These are phyloP conservation scores for Catocala fraxini DNA, from an alignment of 2,888 invertebrate genomes.

Conservation along the genomic window DNA sequence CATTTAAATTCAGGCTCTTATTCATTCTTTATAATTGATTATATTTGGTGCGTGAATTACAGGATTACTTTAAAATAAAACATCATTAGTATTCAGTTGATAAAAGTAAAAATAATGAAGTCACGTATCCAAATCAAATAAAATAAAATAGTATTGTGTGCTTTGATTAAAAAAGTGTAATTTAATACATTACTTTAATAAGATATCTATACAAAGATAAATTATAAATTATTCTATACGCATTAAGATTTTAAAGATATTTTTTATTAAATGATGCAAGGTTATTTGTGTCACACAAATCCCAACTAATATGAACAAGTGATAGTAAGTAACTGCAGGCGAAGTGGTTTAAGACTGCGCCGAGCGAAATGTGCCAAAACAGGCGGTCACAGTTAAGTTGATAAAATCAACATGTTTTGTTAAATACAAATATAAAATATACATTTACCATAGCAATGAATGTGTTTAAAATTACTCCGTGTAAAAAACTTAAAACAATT, in stretches of 20 bases:
- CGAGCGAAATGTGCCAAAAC: too few relatives aligned
- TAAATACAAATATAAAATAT: too few relatives aligned
- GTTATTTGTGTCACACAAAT: too few relatives aligned
- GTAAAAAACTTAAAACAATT: too few relatives aligned
- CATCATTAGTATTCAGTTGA: conserved; percentile 1
- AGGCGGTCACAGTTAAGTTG: too few relatives aligned
- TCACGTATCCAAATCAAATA: conserved; percentile 4
- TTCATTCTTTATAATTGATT: conserved; percentile 4
- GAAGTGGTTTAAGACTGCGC: too few relatives aligned
- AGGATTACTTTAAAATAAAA: conserved; percentile 1
- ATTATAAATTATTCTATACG: not conserved
- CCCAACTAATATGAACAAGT: too few relatives aligned
- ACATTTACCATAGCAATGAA: too few relatives aligned
- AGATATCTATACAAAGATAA: not conserved
- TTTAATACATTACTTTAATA: conserved; percentile 9
- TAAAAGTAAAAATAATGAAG: conserved; percentile 6
- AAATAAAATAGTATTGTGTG: conserved; percentile 9
- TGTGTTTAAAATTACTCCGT: too few relatives aligned
- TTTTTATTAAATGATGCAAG: too few relatives aligned
- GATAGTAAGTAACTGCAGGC: too few relatives aligned
- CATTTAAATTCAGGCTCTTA: not conserved
- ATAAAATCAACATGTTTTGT: too few relatives aligned
- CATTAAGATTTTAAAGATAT: not conserved
- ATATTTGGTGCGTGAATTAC: conserved; percentile 5
- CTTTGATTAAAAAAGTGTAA: conserved; percentile 9